A percentile compares a stretch with the other conserved stretches of the same genome.
phyloP scores from a whole-genome alignment of 2,888 invertebrate species.

The Eurytoma adleriae region DNA sequence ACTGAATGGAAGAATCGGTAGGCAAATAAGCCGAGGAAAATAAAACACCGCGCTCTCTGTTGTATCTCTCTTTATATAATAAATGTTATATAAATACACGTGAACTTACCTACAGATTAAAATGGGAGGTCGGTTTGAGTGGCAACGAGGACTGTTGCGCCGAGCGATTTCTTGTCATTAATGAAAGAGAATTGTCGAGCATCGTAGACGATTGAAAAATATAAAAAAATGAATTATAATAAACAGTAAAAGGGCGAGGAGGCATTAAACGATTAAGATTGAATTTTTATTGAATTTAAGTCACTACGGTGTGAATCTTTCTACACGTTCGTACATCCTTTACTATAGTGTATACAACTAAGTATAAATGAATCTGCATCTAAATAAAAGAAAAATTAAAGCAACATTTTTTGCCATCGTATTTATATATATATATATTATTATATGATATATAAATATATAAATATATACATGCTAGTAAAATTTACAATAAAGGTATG shows the following conservation, averaged over 20 bases:
- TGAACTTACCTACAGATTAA: constrained; percentile 61
- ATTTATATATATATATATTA: constrained; percentile 58
- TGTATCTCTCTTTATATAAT: constrained; percentile 72
- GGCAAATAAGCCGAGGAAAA: constrained; percentile 37
- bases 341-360: constrained; percentile 69
- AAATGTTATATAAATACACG: constrained; percentile 66
- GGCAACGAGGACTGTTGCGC: constrained; percentile 35
- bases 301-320: constrained; percentile 73
- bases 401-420: constrained; percentile 71
- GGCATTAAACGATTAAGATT: constrained; percentile 61
- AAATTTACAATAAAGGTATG: constrained; percentile 64
- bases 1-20: constrained; percentile 31
- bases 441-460: constrained; percentile 60
- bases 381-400: constrained; percentile 60
- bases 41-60: constrained; percentile 68
- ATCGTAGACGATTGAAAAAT: constrained; percentile 12
- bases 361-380: constrained; percentile 62
- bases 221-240: constrained; percentile 50
- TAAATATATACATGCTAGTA: constrained; percentile 65
- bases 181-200: constrained; percentile 16
- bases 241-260: constrained; percentile 47
- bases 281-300: constrained; percentile 74
- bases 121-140: constrained; percentile 47
- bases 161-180: constrained; percentile 37
- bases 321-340: constrained; percentile 75